Conservation (phyloP, 1,140 invertebrate genomes). For the Aphidius ervi region DNA sequence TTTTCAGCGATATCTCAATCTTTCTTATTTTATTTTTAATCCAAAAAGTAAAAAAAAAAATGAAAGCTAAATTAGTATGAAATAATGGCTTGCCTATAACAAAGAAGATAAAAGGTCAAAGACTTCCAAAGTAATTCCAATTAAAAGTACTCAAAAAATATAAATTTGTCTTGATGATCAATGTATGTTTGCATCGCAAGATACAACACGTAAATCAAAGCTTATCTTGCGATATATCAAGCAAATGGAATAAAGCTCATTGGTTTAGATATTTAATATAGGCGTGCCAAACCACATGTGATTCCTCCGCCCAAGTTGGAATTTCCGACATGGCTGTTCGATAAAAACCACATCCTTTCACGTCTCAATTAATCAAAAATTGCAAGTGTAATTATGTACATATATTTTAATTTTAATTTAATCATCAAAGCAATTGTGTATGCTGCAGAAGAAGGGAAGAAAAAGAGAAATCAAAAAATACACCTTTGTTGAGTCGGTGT, state of each 20-base stretch:
- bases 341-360: conserved; percentile 26
- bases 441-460: no score
- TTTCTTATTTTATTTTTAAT: no score
- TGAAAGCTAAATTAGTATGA: no score
- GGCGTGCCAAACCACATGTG: conserved; percentile 33
- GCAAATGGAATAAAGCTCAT: conserved; percentile 23
- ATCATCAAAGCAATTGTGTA: no score
- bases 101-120: no score
- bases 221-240: conserved; percentile 9
- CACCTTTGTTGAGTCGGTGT: no score
- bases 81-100: no score
- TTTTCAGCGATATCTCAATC: no score
- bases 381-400: no score
- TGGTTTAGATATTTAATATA: conserved; percentile 35
- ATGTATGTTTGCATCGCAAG: neutral
- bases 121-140: neutral
- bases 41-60: no score
- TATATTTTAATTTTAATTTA: no score
- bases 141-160: neutral
- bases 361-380: conserved; percentile 6
- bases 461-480: no score
- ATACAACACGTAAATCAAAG: conserved; percentile 13
- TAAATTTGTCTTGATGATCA: neutral
- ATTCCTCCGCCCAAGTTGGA: conserved; percentile 35
- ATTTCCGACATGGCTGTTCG: conserved; percentile 40